Conservation (phyloP, 2,888 invertebrate species). For the Athalia cordata region DNA sequence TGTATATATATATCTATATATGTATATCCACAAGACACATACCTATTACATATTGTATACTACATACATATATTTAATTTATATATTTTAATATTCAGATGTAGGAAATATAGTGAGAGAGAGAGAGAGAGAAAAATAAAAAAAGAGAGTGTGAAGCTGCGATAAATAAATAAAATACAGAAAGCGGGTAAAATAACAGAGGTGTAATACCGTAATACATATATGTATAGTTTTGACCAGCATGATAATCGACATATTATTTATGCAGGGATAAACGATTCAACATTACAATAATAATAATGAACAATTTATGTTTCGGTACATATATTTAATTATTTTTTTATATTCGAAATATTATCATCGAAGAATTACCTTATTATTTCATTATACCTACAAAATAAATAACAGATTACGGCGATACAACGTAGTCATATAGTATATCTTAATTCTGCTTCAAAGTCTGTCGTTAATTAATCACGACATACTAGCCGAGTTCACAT, state of each 20-base stretch:
- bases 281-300: neutral
- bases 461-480: conserved; percentile 6
- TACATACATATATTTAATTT: conserved; percentile 38
- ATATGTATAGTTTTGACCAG: neutral
- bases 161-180: conserved; percentile 1
- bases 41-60: conserved; percentile 17
- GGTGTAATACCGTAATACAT: conserved; percentile 11
- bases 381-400: neutral
- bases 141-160: neutral
- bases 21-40: conserved; percentile 1
- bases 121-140: neutral
- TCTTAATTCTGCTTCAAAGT: conserved; percentile 19
- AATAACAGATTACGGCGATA: conserved; percentile 5
- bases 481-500: neutral
- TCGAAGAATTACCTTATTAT: conserved; percentile 5
- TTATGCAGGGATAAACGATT: neutral
- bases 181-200: neutral
- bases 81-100: conserved; percentile 44
- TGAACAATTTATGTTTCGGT: neutral
- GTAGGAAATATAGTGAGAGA: neutral
- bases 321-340: neutral
- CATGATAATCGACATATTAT: neutral
- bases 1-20: conserved; percentile 1
- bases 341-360: conserved; percentile 9
- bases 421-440: neutral